Percentiles rank a stretch among this genome's conserved stretches.
These are phyloP conservation scores for Molossus molossus DNA, from an alignment of 2,797 vertebrate genomes.

Conservation along the genomic window DNA sequence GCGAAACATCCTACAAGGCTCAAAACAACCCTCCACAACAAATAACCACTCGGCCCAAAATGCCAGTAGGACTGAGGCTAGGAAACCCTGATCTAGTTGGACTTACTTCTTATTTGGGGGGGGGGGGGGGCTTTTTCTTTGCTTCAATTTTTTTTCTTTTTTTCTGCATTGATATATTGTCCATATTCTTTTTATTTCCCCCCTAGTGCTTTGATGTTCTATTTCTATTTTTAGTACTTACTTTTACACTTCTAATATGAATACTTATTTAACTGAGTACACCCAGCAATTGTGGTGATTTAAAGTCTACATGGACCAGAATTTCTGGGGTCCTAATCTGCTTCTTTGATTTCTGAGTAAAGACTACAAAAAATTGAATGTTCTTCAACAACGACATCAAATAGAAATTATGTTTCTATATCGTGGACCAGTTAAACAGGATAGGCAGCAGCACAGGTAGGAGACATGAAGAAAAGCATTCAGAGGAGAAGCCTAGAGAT, in stretches of 20 bases:
- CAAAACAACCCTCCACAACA: background rate
- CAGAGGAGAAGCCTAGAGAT: background rate
- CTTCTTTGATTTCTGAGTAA: constrained; percentile 63
- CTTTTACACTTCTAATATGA: background rate
- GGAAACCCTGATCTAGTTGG: background rate
- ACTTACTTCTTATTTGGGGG: background rate
- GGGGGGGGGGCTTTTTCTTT: background rate
- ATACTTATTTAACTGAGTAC: background rate
- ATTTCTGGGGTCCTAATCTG: constrained; percentile 48
- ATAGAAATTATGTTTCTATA: constrained; percentile 15
- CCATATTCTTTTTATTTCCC: background rate
- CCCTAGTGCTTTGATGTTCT: background rate
- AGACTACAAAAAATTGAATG: background rate
- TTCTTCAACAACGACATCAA: constrained; percentile 19
- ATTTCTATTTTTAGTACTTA: background rate
- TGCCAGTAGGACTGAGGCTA: background rate
- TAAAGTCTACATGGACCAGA: constrained; percentile 28
- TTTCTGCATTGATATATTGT: background rate
- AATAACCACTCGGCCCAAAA: background rate
- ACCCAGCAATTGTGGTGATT: background rate
- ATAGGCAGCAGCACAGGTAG: background rate
- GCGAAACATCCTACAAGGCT: background rate
- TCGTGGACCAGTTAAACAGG: background rate
- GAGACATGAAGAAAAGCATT: background rate
- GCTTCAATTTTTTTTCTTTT: background rate